Percentiles rank a stretch among this genome's conserved stretches.
phyloP scores from a whole-genome alignment of 2,797 vertebrate species.

The Rhincodon typus region DNA sequence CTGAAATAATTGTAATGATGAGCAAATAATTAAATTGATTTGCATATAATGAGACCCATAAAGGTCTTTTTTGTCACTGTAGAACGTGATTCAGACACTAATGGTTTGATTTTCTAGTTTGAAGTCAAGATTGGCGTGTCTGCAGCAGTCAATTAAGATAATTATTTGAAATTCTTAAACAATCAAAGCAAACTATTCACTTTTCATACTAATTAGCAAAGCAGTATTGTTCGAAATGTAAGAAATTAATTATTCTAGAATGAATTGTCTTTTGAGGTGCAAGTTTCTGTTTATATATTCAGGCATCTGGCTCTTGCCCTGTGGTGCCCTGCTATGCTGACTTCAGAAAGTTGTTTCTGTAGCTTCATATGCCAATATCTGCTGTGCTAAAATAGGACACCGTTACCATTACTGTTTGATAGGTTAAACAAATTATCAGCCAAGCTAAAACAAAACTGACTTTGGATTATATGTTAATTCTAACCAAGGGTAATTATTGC shows the following conservation, averaged over 20 bases:
- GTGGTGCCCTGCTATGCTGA: not conserved
- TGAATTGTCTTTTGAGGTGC: not conserved
- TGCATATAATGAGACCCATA: not conserved
- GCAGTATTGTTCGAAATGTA: not conserved
- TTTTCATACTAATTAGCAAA: not conserved
- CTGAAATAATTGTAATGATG: not conserved
- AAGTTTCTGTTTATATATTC: not conserved
- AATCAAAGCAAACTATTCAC: not conserved
- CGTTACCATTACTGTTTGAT: not conserved
- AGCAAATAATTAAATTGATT: not conserved
- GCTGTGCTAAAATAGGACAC: not conserved
- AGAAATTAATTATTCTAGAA: not conserved
- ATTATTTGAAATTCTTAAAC: not conserved
- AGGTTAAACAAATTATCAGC: not conserved
- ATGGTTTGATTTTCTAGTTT: not conserved
- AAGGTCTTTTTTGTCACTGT: not conserved
- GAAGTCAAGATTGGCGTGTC: not conserved
- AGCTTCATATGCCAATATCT: not conserved
- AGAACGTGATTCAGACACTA: not conserved
- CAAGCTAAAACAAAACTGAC: not conserved
- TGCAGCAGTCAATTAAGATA: not conserved
- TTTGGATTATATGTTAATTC: not conserved
- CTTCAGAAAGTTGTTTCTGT: not conserved
- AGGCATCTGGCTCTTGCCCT: not conserved
- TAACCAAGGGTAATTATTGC: not conserved